phyloP scores from a whole-genome alignment of 2,888 invertebrate genomes.

The Chirona hameri region DNA sequence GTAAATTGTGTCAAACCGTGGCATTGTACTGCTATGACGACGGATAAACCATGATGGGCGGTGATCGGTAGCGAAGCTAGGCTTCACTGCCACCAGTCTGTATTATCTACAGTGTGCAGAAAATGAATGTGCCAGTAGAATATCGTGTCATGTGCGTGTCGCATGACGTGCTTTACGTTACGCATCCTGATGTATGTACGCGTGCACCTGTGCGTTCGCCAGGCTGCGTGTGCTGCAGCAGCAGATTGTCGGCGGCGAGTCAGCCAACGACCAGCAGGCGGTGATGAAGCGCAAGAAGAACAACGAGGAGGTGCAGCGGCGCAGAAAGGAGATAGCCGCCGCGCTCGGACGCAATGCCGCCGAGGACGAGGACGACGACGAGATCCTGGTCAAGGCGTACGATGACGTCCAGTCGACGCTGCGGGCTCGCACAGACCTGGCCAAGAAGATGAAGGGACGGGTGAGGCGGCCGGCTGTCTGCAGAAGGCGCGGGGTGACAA shows the following conservation, averaged over 20 bases:
- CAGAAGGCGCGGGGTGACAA: no score
- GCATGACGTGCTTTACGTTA: no score
- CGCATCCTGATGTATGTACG: no score
- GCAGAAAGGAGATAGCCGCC: slow-evolving; percentile 66
- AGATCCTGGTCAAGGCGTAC: slow-evolving; percentile 66
- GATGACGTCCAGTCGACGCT: slow-evolving; percentile 74
- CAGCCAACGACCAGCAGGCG: slow-evolving; percentile 65
- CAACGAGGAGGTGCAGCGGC: slow-evolving; percentile 63
- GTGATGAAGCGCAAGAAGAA: slow-evolving; percentile 66
- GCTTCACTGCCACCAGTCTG: no score
- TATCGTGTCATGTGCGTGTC: no score
- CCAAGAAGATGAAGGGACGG: slow-evolving; percentile 63
- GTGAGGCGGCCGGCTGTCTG: slow-evolving; percentile 46
- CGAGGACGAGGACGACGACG: slow-evolving; percentile 66
- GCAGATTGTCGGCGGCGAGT: slow-evolving; percentile 75
- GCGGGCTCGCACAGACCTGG: slow-evolving; percentile 63
- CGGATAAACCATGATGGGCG: no score
- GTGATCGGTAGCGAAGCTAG: no score
- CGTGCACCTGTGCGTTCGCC: slow-evolving; percentile 31
- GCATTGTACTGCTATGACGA: no score
- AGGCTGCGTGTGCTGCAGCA: slow-evolving; percentile 63
- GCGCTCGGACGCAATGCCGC: slow-evolving; percentile 53
- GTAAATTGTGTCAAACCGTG: no score
- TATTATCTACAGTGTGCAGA: no score
- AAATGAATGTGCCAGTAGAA: no score